These are phyloP conservation scores for Trinectes maculatus DNA, from an alignment of 2,113 vertebrate genomes.

Conservation along the genomic window DNA sequence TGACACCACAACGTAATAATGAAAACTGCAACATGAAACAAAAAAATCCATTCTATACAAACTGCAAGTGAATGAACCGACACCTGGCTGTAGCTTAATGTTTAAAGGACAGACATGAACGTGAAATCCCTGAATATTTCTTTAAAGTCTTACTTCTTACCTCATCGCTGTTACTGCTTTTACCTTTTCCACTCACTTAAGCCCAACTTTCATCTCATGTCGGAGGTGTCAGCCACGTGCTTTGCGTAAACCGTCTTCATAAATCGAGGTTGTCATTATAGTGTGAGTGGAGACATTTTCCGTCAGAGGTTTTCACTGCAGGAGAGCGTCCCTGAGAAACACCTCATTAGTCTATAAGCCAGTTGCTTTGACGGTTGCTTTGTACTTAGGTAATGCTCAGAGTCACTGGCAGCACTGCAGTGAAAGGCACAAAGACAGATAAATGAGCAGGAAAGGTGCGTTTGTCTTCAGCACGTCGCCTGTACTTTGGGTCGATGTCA, in stretches of 20 bases:
- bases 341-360: slow-evolving; percentile 48
- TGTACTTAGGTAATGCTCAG: slow-evolving; percentile 37
- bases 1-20: neutral
- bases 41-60: neutral
- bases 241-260: neutral
- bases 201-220: too few species aligned
- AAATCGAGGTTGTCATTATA: neutral
- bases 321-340: slow-evolving; percentile 34
- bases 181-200: too few species aligned
- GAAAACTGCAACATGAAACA: neutral
- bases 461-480: slow-evolving; percentile 19
- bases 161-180: neutral
- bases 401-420: slow-evolving; percentile 53
- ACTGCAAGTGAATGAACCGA: neutral
- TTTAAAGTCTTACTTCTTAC: too few species aligned
- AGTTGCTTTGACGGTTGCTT: slow-evolving; percentile 15
- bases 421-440: slow-evolving; percentile 25
- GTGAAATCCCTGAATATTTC: too few species aligned
- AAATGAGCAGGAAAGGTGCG: slow-evolving; percentile 47
- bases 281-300: neutral
- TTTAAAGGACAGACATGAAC: neutral
- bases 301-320: slow-evolving; percentile 6
- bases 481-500: neutral
- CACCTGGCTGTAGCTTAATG: neutral
- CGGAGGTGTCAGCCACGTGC: neutral